Evolutionary conservation across 1,140 invertebrate species (phyloP), one percentile per base, ranked within the genome.

Genomic region (Paraescarpia echinospica): DNA sequence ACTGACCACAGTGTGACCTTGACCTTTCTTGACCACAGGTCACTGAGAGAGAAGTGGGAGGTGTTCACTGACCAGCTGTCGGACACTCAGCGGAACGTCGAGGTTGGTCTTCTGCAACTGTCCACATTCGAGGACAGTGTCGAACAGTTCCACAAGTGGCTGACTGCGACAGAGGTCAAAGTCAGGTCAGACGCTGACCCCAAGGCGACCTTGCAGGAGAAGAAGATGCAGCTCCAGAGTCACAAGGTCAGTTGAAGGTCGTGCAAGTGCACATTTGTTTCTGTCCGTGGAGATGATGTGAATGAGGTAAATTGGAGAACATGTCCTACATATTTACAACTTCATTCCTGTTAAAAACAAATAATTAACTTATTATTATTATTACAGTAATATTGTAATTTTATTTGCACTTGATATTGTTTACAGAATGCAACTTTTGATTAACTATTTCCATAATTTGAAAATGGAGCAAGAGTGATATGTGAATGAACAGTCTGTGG

Each of bases 101-200:
- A 99, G 95, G 97, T 98, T 98, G 98, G 96, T 33, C 34, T 93
- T n/a, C n/a, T 93, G 8, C 95, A 95, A 92, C 95, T 95, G 95
- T 94, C 94, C 12, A 94, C 95, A 1, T 96, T 95, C 93, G 95
- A 95, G 92, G 95, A 96, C 51, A 95, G 94, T 93, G 95, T 94
- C 93, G 98, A 99, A 95, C 98, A 99, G 95, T 96, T 99, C 31
- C 98, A 98, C 0, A 98, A 98, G 95, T 99, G 98, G 98, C 95
- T 99, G 1, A 97, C 98, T 94, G 98, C 99, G 95, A 98, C 99
- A 14, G 98, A 99, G 95, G 97, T 97, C 94, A 98, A 98, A 1
- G 98, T 99, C 97, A 98, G 98, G 94, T 97, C 98, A 93, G 98
- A 99, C 94, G 98, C 98, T 0, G 98, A 99, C 96, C 96, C 98